Conservation (phyloP, 2,113 vertebrate species). For the Sphaerodactylus townsendi region DNA sequence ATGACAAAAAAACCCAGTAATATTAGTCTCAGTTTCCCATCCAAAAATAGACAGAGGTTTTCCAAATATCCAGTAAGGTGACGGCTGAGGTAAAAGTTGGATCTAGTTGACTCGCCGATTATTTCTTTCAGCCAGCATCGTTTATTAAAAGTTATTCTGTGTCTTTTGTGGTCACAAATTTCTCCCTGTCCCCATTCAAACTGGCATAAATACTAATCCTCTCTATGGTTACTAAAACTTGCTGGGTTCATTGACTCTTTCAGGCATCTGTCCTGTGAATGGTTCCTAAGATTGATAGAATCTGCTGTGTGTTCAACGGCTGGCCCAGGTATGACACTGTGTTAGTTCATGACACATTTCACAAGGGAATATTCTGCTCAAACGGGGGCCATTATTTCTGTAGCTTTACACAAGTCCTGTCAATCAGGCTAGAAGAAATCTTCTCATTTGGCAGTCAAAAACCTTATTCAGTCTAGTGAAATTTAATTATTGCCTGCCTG, state of each 20-base stretch:
- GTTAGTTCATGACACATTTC: background rate
- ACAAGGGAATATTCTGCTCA: slow-evolving; percentile 19
- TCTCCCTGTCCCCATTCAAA: background rate
- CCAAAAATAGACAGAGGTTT: accelerated
- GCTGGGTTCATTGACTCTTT: background rate
- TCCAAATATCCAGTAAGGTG: background rate
- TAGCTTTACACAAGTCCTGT: slow-evolving; percentile 46
- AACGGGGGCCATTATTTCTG: background rate
- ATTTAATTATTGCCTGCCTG: slow-evolving; percentile 54
- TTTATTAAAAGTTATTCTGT: background rate
- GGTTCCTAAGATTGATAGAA: background rate
- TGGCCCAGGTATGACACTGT: background rate
- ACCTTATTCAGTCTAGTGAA: slow-evolving; percentile 45
- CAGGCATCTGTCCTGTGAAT: accelerated
- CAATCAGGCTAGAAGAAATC: slow-evolving; percentile 54
- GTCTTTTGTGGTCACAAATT: background rate
- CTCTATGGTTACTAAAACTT: background rate
- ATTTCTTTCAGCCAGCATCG: background rate
- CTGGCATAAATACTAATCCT: background rate
- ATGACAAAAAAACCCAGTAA: background rate
- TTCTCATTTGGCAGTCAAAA: slow-evolving; percentile 55
- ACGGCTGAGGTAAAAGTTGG: too few relatives aligned
- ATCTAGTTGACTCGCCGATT: background rate
- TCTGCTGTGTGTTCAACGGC: background rate
- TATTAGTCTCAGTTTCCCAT: background rate